phyloP scores from a whole-genome alignment of 2,888 invertebrate genomes.

The Acanthacorydalis orientalis region DNA sequence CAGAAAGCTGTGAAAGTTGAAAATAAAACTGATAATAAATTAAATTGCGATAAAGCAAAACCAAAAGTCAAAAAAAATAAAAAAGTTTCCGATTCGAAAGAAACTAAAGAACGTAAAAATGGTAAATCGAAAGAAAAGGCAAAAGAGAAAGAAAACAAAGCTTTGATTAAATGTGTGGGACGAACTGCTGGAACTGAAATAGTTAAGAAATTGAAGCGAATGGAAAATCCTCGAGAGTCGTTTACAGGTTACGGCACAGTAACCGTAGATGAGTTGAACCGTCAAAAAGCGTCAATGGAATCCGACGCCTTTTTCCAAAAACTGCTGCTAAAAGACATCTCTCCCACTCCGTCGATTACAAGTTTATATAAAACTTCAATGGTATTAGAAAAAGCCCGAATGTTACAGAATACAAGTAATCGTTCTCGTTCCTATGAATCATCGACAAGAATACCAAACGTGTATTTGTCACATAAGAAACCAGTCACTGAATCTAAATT shows the following conservation, averaged over 20 bases:
- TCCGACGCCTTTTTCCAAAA: slow-evolving; percentile 55
- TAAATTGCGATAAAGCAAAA: slow-evolving; percentile 8
- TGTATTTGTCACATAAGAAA: slow-evolving; percentile 48
- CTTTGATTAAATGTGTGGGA: slow-evolving; percentile 15
- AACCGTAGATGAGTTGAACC: slow-evolving; percentile 31
- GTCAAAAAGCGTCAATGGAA: slow-evolving; percentile 38
- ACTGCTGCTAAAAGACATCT: slow-evolving; percentile 40
- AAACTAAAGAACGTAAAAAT: slow-evolving; percentile 16
- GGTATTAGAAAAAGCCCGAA: slow-evolving; percentile 50
- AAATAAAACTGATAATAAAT: slow-evolving; percentile 6
- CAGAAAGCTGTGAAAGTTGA: slow-evolving; percentile 6
- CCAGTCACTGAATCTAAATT: slow-evolving; percentile 60
- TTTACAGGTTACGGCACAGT: slow-evolving; percentile 8
- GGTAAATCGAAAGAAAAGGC: slow-evolving; percentile 16
- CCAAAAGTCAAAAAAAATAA: slow-evolving; percentile 20
- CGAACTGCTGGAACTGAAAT: slow-evolving; percentile 17
- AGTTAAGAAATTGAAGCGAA: slow-evolving; percentile 13
- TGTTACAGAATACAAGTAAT: slow-evolving; percentile 39
- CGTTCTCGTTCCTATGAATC: slow-evolving; percentile 34
- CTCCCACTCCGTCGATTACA: slow-evolving; percentile 23
- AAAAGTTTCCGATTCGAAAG: slow-evolving; percentile 15
- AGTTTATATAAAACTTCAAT: slow-evolving; percentile 32
- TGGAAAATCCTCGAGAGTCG: slow-evolving; percentile 11
- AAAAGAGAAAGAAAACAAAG: slow-evolving; percentile 13
- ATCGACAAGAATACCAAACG: slow-evolving; percentile 36